A percentile compares a stretch with the other conserved stretches of the same genome.
These are phyloP conservation scores for Apostichopus parvimensis DNA, from an alignment of 35 echinoderm and acorn worm genomes.

Conservation along the genomic window DNA sequence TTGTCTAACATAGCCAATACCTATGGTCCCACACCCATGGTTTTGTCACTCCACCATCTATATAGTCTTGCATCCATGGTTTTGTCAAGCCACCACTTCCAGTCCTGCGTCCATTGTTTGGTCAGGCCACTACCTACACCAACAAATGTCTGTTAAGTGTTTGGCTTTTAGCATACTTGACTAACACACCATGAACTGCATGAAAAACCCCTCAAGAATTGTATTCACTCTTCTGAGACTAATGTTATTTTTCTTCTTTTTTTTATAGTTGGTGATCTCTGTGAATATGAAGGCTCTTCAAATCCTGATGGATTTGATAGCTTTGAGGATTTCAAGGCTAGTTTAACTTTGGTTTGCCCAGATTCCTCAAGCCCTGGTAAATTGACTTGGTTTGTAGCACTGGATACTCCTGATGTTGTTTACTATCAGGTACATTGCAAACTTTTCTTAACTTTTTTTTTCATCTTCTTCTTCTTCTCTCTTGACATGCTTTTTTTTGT, in stretches of 20 bases:
- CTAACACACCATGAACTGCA: too few relatives aligned
- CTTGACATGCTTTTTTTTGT: background rate
- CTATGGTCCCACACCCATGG: too few relatives aligned
- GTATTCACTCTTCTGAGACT: too few relatives aligned
- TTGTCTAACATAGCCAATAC: too few relatives aligned
- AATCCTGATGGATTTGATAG: slow-evolving; percentile 49
- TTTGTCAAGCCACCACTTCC: too few relatives aligned
- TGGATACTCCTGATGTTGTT: slow-evolving; percentile 66
- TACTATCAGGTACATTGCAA: slow-evolving; percentile 77
- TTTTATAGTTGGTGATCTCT: slow-evolving; percentile 67
- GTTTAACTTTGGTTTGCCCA: slow-evolving; percentile 44
- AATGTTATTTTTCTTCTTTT: too few relatives aligned
- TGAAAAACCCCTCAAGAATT: too few relatives aligned
- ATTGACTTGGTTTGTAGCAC: slow-evolving; percentile 65
- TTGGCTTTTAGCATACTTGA: background rate
- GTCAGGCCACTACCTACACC: background rate
- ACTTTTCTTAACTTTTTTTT: background rate
- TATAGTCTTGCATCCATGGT: too few relatives aligned
- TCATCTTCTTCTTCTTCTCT: background rate
- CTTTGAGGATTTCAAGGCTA: slow-evolving; percentile 62
- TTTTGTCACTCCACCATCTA: too few relatives aligned
- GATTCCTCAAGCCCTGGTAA: background rate
- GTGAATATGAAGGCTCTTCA: slow-evolving; percentile 44
- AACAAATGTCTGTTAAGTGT: background rate
- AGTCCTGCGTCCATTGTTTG: too few relatives aligned